A percentile compares a stretch with the other conserved stretches of the same genome.
Conservation (phyloP, 2,113 vertebrate species). For the Pseudois nayaur region DNA sequence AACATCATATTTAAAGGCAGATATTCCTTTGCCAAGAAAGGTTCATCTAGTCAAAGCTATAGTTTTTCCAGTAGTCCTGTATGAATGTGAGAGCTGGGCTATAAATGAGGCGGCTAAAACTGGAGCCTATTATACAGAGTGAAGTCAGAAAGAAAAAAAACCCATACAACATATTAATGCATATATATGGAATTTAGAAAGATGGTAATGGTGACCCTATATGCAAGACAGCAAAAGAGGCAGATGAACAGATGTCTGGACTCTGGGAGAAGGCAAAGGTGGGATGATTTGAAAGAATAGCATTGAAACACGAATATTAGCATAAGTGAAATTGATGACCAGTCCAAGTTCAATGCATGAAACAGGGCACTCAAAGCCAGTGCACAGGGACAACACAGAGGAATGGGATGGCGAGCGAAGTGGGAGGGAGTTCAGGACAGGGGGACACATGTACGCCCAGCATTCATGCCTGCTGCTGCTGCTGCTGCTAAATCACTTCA, state of each 20-base stretch:
- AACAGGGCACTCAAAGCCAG: not conserved
- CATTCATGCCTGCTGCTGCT: not conserved
- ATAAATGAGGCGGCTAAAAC: not conserved
- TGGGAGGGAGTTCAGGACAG: not conserved
- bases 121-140: not conserved
- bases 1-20: not conserved
- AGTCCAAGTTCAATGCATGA: not conserved
- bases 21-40: not conserved
- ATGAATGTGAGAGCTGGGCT: not conserved
- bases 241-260: not conserved
- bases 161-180: not conserved
- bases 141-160: not conserved
- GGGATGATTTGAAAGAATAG: not conserved
- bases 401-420: not conserved
- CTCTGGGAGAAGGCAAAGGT: not conserved
- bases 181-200: not conserved
- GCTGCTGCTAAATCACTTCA: no score
- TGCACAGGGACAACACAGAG: not conserved
- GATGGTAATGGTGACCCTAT: not conserved
- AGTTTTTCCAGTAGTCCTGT: not conserved
- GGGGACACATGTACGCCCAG: not conserved
- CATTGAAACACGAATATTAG: not conserved
- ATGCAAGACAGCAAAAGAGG: not conserved
- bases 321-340: accelerated
- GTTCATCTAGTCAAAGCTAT: not conserved